Conservation (phyloP, 1,140 invertebrate species). For the Matsumurasca onukii region DNA sequence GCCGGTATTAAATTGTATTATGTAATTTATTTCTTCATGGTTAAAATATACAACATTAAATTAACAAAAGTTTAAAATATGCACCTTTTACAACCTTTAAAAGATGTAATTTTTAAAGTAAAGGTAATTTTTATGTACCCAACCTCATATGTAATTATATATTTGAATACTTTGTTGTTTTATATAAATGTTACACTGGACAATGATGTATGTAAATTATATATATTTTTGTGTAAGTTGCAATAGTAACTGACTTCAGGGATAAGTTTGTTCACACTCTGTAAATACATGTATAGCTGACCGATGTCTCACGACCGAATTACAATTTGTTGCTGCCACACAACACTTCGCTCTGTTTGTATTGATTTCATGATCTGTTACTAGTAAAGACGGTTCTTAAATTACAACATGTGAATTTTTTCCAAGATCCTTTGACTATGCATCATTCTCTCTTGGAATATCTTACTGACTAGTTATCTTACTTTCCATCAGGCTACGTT, state of each 20-base stretch:
- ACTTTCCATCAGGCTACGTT: too few relatives aligned
- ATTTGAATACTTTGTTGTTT: not conserved
- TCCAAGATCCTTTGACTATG: too few relatives aligned
- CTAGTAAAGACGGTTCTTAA: constrained; percentile 22
- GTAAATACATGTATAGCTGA: constrained; percentile 13
- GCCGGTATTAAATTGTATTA: not conserved
- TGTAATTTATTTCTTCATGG: too few relatives aligned
- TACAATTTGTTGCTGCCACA: not conserved
- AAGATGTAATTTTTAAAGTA: too few relatives aligned
- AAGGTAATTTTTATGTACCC: too few relatives aligned
- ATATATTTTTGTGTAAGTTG: constrained; percentile 21
- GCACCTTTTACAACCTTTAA: too few relatives aligned
- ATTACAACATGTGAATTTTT: not conserved
- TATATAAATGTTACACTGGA: constrained; percentile 7
- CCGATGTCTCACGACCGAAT: constrained; percentile 11
- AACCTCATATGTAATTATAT: too few relatives aligned
- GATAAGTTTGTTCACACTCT: constrained; percentile 11
- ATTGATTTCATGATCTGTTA: constrained; percentile 19
- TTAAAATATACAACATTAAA: too few relatives aligned
- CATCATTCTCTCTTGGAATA: too few relatives aligned
- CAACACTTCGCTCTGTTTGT: not conserved
- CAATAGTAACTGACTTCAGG: constrained; percentile 9
- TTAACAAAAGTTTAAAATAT: too few relatives aligned
- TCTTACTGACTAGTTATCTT: too few relatives aligned
- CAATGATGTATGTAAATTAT: constrained; percentile 3